These are phyloP conservation scores for Rotaria sp. DNA, from an alignment of 2,888 invertebrate species.

Conservation along the genomic window DNA sequence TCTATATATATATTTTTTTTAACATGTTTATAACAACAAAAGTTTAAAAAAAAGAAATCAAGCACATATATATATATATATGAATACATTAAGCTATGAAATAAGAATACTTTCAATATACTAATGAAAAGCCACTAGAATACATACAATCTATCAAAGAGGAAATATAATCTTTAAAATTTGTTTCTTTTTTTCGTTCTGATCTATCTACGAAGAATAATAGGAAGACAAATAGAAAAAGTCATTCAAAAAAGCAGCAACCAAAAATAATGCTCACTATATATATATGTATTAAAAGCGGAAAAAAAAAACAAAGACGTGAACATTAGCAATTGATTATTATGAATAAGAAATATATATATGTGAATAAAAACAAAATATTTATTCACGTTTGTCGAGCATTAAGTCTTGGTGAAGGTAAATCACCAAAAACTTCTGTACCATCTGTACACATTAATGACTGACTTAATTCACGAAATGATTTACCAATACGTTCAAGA, in stretches of 20 bases:
- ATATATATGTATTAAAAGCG: not conserved
- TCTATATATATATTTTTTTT: too few relatives aligned
- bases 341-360: not conserved
- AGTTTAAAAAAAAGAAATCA: too few relatives aligned
- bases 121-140: not conserved
- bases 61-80: too few relatives aligned
- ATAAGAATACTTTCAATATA: too few relatives aligned
- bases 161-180: too few relatives aligned
- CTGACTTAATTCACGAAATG: conserved; percentile 18
- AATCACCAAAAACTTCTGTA: conserved; percentile 1
- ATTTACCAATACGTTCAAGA: conserved; percentile 26
- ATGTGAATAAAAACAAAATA: not conserved
- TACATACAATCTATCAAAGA: not conserved
- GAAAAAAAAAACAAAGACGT: not conserved
- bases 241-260: not conserved
- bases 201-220: not conserved
- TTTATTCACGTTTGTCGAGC: not conserved
- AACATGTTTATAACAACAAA: too few relatives aligned
- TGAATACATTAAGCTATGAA: too few relatives aligned
- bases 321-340: not conserved
- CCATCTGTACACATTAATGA: conserved; percentile 16
- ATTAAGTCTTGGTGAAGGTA: conserved; percentile 1
- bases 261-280: not conserved
- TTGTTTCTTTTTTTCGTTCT: too few relatives aligned
- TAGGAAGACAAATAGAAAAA: not conserved